A percentile compares a stretch with the other conserved stretches of the same genome.
Evolutionary conservation across 2,888 invertebrate species (phyloP).

Genomic region (Luperina nickerlii): DNA sequence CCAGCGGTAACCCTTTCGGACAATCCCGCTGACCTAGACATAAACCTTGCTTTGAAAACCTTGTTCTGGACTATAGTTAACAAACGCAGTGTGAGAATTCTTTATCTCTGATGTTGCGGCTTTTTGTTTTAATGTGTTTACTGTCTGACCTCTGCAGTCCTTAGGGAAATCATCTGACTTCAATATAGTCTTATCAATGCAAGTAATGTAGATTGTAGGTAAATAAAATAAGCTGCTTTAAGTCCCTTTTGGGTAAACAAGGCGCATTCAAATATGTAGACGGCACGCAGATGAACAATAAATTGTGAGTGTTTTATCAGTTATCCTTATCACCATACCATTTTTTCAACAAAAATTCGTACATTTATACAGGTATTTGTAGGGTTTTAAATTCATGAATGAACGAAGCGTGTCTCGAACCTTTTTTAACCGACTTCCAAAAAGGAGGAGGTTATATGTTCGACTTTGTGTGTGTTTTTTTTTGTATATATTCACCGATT

Average conservation of each 20-base stretch:
- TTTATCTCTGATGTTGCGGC: conserved; percentile 6
- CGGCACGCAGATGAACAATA: not conserved
- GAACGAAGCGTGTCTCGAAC: not conserved
- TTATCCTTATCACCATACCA: not conserved
- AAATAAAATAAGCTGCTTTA: conserved; percentile 35
- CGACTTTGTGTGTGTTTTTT: too few species aligned
- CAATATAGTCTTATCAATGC: conserved; percentile 45
- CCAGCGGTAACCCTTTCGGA: too few species aligned
- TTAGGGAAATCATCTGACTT: conserved; percentile 50
- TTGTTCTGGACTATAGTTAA: not conserved
- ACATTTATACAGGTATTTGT: not conserved
- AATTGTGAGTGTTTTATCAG: not conserved
- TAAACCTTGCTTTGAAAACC: not conserved
- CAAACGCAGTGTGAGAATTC: not conserved
- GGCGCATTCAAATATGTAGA: not conserved
- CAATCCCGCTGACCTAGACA: too few species aligned
- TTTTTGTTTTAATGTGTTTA: conserved; percentile 29
- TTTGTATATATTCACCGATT: too few species aligned
- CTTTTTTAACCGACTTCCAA: too few species aligned
- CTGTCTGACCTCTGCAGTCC: conserved; percentile 47
- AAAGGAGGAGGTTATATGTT: too few species aligned
- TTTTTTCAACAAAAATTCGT: not conserved
- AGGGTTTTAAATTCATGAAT: not conserved
- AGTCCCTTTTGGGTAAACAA: conserved; percentile 11
- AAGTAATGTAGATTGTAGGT: conserved; percentile 24